Conservation (phyloP, 2,113 vertebrate genomes). For the Notarius lentiginosus region DNA sequence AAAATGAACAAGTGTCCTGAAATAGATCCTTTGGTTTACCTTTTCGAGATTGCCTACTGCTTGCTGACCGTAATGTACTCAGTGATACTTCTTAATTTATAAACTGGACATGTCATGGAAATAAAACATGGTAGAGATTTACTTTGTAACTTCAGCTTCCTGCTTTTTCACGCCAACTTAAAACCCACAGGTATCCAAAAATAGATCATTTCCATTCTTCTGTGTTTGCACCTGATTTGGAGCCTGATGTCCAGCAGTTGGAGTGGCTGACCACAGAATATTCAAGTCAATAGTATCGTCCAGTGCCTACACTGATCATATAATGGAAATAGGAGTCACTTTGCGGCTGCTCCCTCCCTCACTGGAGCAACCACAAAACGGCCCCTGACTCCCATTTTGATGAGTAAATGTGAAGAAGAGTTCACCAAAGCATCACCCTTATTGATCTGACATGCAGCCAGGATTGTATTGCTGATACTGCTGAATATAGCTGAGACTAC, state of each 20-base stretch:
- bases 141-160: background rate
- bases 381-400: slow-evolving; percentile 34
- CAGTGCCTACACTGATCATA: background rate
- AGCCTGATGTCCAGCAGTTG: background rate
- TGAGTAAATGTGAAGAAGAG: slow-evolving; percentile 26
- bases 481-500: background rate
- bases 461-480: slow-evolving; percentile 2
- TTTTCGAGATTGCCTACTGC: background rate
- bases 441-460: slow-evolving; percentile 22
- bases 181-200: background rate
- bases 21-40: background rate
- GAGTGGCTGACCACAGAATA: background rate
- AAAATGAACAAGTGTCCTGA: background rate
- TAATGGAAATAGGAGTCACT: slow-evolving; percentile 20
- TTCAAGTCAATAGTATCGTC: slow-evolving; percentile 12
- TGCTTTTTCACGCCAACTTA: background rate
- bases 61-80: background rate
- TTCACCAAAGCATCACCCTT: slow-evolving; percentile 18
- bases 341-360: slow-evolving; percentile 1
- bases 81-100: background rate
- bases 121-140: background rate
- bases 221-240: background rate
- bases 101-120: background rate
- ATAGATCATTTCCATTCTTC: background rate
- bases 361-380: slow-evolving; percentile 8